Percentiles rank a stretch among this genome's conserved stretches.
Evolutionary conservation across 1,140 invertebrate genomes (phyloP).

Genomic region (Hyphantria cunea): DNA sequence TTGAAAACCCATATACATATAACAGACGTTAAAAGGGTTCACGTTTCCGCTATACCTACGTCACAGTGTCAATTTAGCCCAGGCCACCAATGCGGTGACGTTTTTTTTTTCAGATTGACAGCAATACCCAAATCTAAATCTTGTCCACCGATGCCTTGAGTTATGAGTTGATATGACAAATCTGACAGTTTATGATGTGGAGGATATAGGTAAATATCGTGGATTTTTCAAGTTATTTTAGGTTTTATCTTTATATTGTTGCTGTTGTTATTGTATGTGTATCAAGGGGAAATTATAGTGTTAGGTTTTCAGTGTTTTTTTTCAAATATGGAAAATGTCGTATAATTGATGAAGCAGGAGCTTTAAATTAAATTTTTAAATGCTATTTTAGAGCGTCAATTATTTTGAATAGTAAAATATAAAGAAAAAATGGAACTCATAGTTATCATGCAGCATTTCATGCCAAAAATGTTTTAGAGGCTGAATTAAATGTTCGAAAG

Average conservation of each 20-base stretch:
- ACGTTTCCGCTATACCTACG: conserved; percentile 29
- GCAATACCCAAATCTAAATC: conserved; percentile 30
- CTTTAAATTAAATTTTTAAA: too few species aligned
- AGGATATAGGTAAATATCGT: conserved; percentile 23
- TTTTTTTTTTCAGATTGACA: conserved; percentile 36
- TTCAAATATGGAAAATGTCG: neutral
- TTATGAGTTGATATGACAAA: conserved; percentile 27
- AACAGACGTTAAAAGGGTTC: conserved; percentile 36
- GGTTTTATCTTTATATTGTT: conserved; percentile 9
- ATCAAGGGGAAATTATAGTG: neutral
- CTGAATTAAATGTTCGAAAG: conserved; percentile 23
- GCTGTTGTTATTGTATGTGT: neutral
- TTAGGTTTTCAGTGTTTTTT: neutral
- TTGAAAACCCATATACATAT: conserved; percentile 23
- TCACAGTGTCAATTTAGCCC: conserved; percentile 36
- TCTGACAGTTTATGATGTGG: conserved; percentile 21
- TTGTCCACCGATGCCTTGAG: conserved; percentile 23
- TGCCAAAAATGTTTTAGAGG: too few species aligned
- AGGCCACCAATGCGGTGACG: conserved; percentile 22
- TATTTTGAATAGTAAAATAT: too few species aligned
- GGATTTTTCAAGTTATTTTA: conserved; percentile 6
- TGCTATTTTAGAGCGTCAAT: too few species aligned
- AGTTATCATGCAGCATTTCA: too few species aligned
- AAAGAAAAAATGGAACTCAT: too few species aligned
- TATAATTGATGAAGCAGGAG: too few species aligned